Base-by-base conservation (phyloP, 2,113 vertebrate genomes). In the Cyprinodon brontotheroides region DNA sequence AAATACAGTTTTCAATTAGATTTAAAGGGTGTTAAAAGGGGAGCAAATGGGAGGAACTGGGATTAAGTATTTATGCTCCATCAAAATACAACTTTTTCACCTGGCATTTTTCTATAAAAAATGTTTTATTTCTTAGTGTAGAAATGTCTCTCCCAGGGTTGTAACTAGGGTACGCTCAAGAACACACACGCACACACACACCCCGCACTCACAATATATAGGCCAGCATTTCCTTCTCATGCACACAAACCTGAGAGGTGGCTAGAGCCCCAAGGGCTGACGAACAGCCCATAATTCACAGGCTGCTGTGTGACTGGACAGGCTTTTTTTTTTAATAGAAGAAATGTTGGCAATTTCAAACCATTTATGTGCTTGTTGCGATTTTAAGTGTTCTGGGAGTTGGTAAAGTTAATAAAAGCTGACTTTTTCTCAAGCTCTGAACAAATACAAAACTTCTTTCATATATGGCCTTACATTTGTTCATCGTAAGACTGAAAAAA, bases 251-350 rank as follows among this genome's bases (percentile, higher is more conserved):
- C 61, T 45, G 75, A 65, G 80, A 70, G 48, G 72, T 68, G 74
- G 72, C 53, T 45, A 36, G 60, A 62, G 72, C 81, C 77, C 82
- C 80, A 48, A 68, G 79, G 75, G 81, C 81, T 62, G 83, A 83
- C 82, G 86, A 87, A 81, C 80, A 59, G 80, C 70, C 76, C 53
- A 86, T 92, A 87, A 90, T 80, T 91, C 91, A 91, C 74, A 29
- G 74, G 65, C 74, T 87, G 78, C 68, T 87, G 78, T 82, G 81
- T 62, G 75, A 80, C 87, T 88, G 83, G 78, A 81, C 79, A 74
- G 77, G 69, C 79, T 86, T 77, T 61, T 80, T 80, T 59, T 71
- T 87, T 89, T 89, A 86, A 91, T 84, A 65, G 87, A 29, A 68
- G 65, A 73, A 74, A 82, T 83, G 78, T 68, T 86, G 74, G 78